Evolutionary conservation across 2,797 vertebrate genomes (phyloP).

Genomic region (Schizopygopsis malacanthus): DNA sequence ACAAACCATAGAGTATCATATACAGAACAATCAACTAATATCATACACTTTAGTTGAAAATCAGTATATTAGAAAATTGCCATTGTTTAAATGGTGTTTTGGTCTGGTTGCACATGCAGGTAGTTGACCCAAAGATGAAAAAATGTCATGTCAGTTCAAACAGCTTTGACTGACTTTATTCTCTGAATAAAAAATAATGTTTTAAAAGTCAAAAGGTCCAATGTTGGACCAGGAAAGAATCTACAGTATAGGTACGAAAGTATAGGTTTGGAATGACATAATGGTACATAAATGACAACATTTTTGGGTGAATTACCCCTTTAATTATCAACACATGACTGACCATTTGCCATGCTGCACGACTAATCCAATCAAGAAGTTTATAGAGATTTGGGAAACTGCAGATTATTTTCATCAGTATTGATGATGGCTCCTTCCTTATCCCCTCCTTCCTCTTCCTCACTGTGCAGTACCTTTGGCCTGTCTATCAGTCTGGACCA

Average conservation of each 20-base stretch:
- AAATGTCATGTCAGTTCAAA: background rate
- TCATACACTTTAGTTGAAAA: background rate
- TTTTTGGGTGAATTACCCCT: background rate
- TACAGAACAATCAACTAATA: background rate
- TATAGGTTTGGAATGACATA: background rate
- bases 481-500: conserved; percentile 78
- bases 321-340: conserved; percentile 7
- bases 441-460: conserved; percentile 37
- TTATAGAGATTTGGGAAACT: background rate
- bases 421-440: conserved; percentile 57
- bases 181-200: background rate
- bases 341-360: background rate
- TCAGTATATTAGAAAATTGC: background rate
- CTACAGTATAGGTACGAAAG: no score
- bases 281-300: background rate
- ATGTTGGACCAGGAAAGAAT: background rate
- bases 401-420: conserved; percentile 9
- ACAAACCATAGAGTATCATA: background rate
- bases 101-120: background rate
- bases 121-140: background rate
- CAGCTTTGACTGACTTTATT: background rate
- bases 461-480: conserved; percentile 62
- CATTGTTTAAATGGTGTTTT: background rate
- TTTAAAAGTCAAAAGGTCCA: background rate
- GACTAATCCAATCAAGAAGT: conserved; percentile 8